phyloP scores from a whole-genome alignment of 2,113 vertebrate genomes.

The Myiopsitta monachus region DNA sequence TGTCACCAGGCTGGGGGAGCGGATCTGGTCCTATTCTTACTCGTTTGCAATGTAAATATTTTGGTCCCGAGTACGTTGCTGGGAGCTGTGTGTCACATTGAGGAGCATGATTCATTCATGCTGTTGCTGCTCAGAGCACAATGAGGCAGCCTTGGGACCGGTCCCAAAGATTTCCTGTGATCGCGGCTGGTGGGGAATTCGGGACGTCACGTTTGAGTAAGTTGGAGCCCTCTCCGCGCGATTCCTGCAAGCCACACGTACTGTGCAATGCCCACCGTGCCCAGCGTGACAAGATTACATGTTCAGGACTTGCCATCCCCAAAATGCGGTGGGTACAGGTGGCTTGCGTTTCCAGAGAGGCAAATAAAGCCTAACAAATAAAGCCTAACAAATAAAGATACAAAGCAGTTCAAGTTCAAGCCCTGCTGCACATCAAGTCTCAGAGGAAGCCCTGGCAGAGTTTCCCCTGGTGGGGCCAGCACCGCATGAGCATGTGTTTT shows the following conservation, averaged over 20 bases:
- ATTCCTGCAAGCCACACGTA: neutral
- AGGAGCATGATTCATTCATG: conserved; percentile 61
- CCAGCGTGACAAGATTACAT: neutral
- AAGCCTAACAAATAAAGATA: neutral
- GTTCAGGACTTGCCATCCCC: neutral
- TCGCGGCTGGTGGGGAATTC: conserved; percentile 31
- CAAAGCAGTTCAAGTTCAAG: neutral
- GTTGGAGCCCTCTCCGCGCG: neutral
- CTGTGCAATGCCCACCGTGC: neutral
- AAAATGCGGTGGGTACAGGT: neutral
- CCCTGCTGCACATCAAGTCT: neutral
- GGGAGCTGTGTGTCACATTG: conserved; percentile 48
- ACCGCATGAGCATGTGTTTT: rapidly evolving
- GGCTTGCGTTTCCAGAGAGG: neutral
- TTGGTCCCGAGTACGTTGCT: conserved; percentile 37
- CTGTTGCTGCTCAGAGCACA: conserved; percentile 25
- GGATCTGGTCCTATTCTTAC: conserved; percentile 23
- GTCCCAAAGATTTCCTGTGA: conserved; percentile 61
- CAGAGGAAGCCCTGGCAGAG: neutral
- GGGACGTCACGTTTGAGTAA: conserved; percentile 39
- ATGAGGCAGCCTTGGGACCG: conserved; percentile 42
- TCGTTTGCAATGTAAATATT: conserved; percentile 49
- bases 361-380: neutral
- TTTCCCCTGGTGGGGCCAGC: neutral
- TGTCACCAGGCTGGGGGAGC: neutral